These are phyloP conservation scores for Schlechtendalia chinensis DNA, from an alignment of 1,140 invertebrate species.

Conservation along the genomic window DNA sequence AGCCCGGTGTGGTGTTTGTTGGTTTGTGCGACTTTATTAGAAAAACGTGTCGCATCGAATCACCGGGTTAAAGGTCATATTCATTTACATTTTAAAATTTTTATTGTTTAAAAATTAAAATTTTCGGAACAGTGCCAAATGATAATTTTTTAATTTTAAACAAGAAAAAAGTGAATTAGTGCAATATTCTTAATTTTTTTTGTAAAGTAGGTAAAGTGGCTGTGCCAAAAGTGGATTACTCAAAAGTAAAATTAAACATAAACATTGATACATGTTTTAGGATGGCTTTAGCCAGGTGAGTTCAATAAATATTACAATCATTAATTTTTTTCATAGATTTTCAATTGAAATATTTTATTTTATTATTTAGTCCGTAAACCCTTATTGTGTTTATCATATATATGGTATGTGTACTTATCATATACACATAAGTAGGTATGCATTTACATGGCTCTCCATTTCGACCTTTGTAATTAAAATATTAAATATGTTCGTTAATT, in stretches of 20 bases:
- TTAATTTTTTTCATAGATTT: background rate
- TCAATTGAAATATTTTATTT: background rate
- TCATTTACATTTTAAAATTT: background rate
- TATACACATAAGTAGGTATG: background rate
- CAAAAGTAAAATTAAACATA: conserved; percentile 49
- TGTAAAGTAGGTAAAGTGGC: conserved; percentile 34
- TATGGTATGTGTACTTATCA: background rate
- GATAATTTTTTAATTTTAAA: conserved; percentile 20
- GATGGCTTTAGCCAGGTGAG: conserved; percentile 48
- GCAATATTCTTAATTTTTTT: conserved; percentile 29
- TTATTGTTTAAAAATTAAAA: conserved; percentile 7
- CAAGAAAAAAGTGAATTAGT: conserved; percentile 30
- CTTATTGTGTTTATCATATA: no score
- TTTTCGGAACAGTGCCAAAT: conserved; percentile 29
- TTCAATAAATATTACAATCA: background rate
- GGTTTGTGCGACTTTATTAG: conserved; percentile 5
- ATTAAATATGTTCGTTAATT: conserved; percentile 6
- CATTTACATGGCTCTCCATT: background rate
- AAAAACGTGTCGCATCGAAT: conserved; percentile 36
- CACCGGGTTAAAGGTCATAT: conserved; percentile 32
- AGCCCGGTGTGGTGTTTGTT: conserved; percentile 40
- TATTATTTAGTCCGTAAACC: background rate
- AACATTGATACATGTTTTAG: conserved; percentile 50
- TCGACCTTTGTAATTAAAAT: conserved; percentile 22
- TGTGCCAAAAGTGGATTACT: conserved; percentile 49